phyloP scores from a whole-genome alignment of 2,888 invertebrate genomes.

The Mesochorus sp. region DNA sequence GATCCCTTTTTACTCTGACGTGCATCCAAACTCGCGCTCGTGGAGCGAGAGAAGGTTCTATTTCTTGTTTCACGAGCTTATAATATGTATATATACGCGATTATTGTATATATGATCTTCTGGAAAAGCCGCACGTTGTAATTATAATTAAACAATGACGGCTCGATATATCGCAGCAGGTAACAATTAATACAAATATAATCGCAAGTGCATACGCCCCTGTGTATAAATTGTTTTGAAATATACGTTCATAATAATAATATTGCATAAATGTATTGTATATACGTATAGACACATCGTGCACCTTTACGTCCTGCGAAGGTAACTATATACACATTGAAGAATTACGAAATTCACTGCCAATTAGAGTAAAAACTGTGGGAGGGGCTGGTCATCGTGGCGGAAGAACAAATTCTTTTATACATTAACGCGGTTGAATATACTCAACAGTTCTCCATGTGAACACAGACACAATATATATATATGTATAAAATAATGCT shows the following conservation, averaged over 20 bases:
- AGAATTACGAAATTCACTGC: constrained; percentile 72
- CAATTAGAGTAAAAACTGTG: constrained; percentile 72
- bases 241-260: too few species aligned
- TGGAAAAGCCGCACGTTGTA: constrained; percentile 41
- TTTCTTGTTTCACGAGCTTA: constrained; percentile 22
- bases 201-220: not conserved
- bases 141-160: constrained; percentile 63
- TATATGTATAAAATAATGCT: too few species aligned
- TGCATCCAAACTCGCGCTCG: constrained; percentile 33
- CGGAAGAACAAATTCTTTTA: constrained; percentile 62
- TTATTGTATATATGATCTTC: constrained; percentile 27
- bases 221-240: too few species aligned
- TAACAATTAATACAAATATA: too few species aligned
- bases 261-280: not conserved
- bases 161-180: not conserved
- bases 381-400: constrained; percentile 38
- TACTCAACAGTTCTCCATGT: too few species aligned
- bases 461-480: too few species aligned
- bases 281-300: not conserved
- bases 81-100: not conserved
- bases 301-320: constrained; percentile 58
- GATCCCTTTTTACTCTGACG: constrained; percentile 61
- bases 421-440: constrained; percentile 27
- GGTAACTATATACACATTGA: constrained; percentile 69
- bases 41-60: too few species aligned